A percentile compares a stretch with the other conserved stretches of the same genome.
phyloP scores from a whole-genome alignment of 2,888 invertebrate genomes.

The Ichneumoninae sp. region DNA sequence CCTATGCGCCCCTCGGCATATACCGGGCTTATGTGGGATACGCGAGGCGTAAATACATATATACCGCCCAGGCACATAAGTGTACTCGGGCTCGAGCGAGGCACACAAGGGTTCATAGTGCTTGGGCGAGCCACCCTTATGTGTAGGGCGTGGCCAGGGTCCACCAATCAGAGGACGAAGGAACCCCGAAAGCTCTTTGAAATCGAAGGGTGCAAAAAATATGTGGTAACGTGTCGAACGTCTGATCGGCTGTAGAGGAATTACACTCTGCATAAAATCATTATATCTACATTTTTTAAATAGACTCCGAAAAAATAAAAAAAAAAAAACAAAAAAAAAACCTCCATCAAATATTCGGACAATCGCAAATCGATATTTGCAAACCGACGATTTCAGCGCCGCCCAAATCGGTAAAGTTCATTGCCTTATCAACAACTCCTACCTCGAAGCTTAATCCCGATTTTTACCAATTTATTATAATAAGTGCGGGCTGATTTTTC shows the following conservation, averaged over 20 bases:
- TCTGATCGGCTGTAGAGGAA: background rate
- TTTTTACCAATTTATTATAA: constrained; percentile 39
- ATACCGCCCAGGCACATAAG: constrained; percentile 62
- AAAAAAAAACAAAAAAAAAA: background rate
- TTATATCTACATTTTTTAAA: background rate
- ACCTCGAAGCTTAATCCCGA: background rate
- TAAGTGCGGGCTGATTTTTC: constrained; percentile 47
- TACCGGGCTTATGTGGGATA: constrained; percentile 59
- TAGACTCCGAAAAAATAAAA: background rate
- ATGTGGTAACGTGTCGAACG: constrained; percentile 16
- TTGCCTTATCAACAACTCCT: background rate
- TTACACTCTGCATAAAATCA: background rate
- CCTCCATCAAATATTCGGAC: background rate
- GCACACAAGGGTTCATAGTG: constrained; percentile 80
- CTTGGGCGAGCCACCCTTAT: constrained; percentile 79
- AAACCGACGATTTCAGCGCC: too few relatives aligned
- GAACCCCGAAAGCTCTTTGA: constrained; percentile 71
- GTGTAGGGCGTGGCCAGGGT: constrained; percentile 82
- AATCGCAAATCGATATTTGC: background rate
- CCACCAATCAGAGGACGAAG: constrained; percentile 78
- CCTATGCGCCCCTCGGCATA: constrained; percentile 58
- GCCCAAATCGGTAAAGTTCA: background rate
- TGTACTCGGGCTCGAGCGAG: constrained; percentile 74
- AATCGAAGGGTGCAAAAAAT: constrained; percentile 45
- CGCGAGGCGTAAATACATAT: constrained; percentile 63